A percentile compares a stretch with the other conserved stretches of the same genome.
Conservation (phyloP, 37 sponge, comb jelly and placozoan species). For the Sycon ciliatum region DNA sequence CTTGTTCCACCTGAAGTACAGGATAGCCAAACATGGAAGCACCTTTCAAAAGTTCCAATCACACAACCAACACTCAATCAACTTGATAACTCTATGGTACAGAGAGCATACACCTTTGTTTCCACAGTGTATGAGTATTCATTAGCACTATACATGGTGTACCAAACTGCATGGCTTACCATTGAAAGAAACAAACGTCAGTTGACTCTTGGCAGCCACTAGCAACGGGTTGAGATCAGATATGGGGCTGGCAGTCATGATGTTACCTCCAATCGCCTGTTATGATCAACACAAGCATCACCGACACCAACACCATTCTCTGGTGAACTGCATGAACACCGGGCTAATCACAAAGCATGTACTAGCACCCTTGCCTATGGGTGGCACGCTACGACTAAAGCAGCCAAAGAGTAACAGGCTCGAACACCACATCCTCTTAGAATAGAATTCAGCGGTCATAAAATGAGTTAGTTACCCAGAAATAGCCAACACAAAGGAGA, state of each 20-base stretch:
- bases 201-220: constrained; percentile 40
- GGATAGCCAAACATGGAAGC: too few relatives aligned
- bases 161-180: neutral
- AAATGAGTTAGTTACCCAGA: neutral
- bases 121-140: too few relatives aligned
- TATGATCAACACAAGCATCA: neutral
- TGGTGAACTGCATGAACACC: too few relatives aligned
- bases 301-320: too few relatives aligned
- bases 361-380: too few relatives aligned
- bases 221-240: constrained; percentile 74
- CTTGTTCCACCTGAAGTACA: constrained; percentile 26
- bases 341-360: too few relatives aligned
- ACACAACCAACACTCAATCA: too few relatives aligned
- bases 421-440: neutral
- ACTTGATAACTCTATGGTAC: too few relatives aligned
- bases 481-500: neutral
- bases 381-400: too few relatives aligned
- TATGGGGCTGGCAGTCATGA: constrained; percentile 78
- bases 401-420: neutral
- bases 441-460: neutral
- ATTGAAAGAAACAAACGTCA: constrained; percentile 48
- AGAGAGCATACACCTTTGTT: too few relatives aligned
- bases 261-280: constrained; percentile 61
- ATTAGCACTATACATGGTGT: neutral
- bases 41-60: too few relatives aligned